Evolutionary conservation across 2,797 vertebrate genomes (phyloP).

Genomic region (Chaunax sp.): DNA sequence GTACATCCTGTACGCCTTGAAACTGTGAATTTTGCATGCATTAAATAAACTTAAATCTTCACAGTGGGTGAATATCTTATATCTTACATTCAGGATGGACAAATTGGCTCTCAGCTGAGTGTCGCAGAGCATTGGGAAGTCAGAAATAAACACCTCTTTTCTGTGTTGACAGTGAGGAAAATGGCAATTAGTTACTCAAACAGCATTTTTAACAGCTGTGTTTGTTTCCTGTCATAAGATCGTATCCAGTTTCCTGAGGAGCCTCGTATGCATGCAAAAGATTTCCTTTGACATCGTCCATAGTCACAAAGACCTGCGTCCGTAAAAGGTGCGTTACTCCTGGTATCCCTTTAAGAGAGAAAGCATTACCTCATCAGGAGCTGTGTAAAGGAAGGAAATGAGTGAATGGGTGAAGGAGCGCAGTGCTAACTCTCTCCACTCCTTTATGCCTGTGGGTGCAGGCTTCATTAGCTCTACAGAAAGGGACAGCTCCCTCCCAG

Average conservation of each 20-base stretch:
- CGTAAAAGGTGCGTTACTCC: conserved; percentile 53
- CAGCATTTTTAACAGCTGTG: not conserved
- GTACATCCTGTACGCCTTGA: no score
- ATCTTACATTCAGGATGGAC: not conserved
- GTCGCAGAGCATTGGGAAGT: not conserved
- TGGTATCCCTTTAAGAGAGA: conserved; percentile 74
- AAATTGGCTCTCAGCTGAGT: not conserved
- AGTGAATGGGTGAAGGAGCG: conserved; percentile 77
- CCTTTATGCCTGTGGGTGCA: conserved; percentile 79
- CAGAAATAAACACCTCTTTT: not conserved
- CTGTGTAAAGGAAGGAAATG: conserved; percentile 73
- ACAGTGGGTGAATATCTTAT: no score
- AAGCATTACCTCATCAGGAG: conserved; percentile 77
- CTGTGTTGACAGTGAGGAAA: not conserved
- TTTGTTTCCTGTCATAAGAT: not conserved
- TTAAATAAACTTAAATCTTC: no score
- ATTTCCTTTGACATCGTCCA: not conserved
- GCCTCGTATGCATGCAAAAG: not conserved
- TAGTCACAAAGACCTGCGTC: conserved; percentile 15
- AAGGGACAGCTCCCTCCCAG: conserved; percentile 71
- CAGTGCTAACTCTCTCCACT: conserved; percentile 71
- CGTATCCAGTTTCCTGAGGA: not conserved
- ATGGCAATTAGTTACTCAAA: no score
- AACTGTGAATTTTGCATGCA: no score
- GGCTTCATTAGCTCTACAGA: conserved; percentile 85